Evolutionary conservation across 2,113 vertebrate species (phyloP), one percentile per base, ranked within the genome.

Genomic region (Myrmecophaga tridactyla): DNA sequence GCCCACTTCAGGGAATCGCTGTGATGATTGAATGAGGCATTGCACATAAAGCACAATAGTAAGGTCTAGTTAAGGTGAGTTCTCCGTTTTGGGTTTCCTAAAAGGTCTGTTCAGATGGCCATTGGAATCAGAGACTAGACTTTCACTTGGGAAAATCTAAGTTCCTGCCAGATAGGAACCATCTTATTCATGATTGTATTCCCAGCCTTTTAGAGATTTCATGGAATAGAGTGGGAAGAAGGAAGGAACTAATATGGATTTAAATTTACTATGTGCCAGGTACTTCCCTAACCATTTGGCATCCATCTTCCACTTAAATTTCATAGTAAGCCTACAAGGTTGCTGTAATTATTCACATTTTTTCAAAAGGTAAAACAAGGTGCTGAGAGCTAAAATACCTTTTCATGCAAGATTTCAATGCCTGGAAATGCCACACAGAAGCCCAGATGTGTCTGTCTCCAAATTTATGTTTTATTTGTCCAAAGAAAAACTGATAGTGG

Each of bases 341-440:
- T 94, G 34, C 36, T 95, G n/a, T 77, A 90, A 75, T 43, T 53
- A 85, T 29, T 76, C 63, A 86, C 34, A 58, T 73, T 69, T 88
- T 88, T 77, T 27, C 85, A 29, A 89, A 96, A 89, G 56, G 70
- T 87, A 41, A 96, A 94, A 92, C 58, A 60, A 93, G 63, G n/a
- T 34, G 86, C 13, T 31, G 73, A 86, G 76, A 94, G 43, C 85
- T 88, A 27, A 95, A 96, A 83, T 65, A 86, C 39, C 93, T 92
- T 86, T 41, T 48, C 48, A 63, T 94, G 91, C 95, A 93, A 90
- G 94, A 89, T 76, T 76, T 78, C 91, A 75, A n/a, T 46, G 62
- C 60, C 84, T 67, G 4, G 43, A 93, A 60, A 75, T 95, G 94
- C 83, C 94, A 92, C 75, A 94, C 36, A 6, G 86, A 90, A 92